These are phyloP conservation scores for Bugulina stolonifera DNA, from an alignment of 2,888 invertebrate species.

Conservation along the genomic window DNA sequence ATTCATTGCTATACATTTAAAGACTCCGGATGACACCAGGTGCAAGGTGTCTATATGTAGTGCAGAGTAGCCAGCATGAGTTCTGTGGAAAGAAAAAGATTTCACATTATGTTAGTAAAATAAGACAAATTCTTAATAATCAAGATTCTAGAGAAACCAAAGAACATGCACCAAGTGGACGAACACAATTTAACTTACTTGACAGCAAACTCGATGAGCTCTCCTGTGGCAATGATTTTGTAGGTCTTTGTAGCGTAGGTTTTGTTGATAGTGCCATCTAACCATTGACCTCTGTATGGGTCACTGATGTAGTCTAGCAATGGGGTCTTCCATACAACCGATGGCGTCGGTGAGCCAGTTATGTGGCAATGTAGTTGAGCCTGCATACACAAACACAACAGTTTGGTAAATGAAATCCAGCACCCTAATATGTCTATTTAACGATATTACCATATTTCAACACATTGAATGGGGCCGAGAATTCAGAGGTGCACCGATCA, in stretches of 20 bases:
- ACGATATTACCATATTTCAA: too few relatives aligned
- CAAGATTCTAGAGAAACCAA: too few relatives aligned
- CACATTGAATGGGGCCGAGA: too few relatives aligned
- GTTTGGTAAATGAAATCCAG: too few relatives aligned
- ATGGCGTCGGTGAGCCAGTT: conserved; percentile 33
- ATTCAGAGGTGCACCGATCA: too few relatives aligned
- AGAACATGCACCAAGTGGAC: too few relatives aligned
- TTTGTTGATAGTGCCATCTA: not conserved
- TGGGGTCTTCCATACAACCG: conserved; percentile 40
- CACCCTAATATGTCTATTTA: too few relatives aligned
- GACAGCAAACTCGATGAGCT: not conserved
- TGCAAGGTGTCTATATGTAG: conserved; percentile 36
- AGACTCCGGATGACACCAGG: conserved; percentile 38
- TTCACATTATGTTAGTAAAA: too few relatives aligned
- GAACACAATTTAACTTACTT: not conserved
- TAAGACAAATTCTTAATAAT: too few relatives aligned
- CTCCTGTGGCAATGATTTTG: not conserved
- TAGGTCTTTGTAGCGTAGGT: not conserved
- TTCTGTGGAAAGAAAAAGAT: not conserved
- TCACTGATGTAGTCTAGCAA: conserved; percentile 37
- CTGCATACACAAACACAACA: conserved; percentile 29
- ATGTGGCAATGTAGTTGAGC: conserved; percentile 35
- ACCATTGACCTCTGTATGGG: conserved; percentile 27
- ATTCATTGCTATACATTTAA: conserved; percentile 38
- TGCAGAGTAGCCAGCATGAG: not conserved